Evolutionary conservation across 2,113 vertebrate species (phyloP).

Genomic region (Mohoua ochrocephala): DNA sequence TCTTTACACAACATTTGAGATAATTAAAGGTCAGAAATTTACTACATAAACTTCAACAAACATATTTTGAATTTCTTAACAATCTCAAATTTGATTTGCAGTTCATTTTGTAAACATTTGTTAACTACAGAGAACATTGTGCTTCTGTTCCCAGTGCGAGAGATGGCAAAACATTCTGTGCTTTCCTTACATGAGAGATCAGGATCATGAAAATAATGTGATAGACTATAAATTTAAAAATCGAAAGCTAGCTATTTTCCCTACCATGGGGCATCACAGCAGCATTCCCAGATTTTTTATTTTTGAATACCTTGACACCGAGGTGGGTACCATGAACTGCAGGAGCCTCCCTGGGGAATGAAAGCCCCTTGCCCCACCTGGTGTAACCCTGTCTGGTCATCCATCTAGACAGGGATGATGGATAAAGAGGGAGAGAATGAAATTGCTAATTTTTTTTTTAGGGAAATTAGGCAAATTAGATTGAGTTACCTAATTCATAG

Average conservation of each 20-base stretch:
- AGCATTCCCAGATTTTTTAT: not conserved
- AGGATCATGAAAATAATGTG: not conserved
- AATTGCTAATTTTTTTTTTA: not conserved
- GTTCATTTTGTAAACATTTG: slow-evolving; percentile 4
- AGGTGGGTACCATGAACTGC: not conserved
- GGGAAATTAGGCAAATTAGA: slow-evolving; percentile 23
- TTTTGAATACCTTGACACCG: not conserved
- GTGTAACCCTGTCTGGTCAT: not conserved
- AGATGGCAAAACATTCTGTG: not conserved
- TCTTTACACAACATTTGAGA: not conserved
- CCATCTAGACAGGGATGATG: not conserved
- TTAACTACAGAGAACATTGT: slow-evolving; percentile 7
- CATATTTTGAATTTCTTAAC: slow-evolving; percentile 5
- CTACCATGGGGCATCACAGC: not conserved
- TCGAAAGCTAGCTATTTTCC: not conserved
- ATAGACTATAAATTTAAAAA: not conserved
- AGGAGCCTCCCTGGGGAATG: not conserved
- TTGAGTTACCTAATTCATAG: slow-evolving; percentile 35
- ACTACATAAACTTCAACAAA: not conserved
- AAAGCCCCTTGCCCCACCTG: not conserved
- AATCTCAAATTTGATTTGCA: not conserved
- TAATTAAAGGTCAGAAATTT: not conserved
- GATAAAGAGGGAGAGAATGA: slow-evolving; percentile 19
- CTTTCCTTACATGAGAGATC: not conserved
- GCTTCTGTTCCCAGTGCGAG: not conserved